Evolutionary conservation across 2,113 vertebrate genomes (phyloP).

Genomic region (Indicator maculatus): DNA sequence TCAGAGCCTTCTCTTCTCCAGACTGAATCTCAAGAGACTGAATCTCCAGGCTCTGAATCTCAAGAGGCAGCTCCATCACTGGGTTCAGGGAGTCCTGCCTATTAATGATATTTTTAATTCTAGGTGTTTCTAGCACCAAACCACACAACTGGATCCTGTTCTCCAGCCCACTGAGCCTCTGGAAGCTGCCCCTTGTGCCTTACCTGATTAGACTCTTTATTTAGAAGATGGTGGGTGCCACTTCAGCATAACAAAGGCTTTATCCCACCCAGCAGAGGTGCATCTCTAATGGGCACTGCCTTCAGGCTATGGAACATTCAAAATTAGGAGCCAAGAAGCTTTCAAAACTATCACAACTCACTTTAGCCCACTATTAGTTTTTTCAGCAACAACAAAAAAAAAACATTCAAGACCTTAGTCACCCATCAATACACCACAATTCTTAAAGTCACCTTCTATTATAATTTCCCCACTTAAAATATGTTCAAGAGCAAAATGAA

Average conservation of each 20-base stretch:
- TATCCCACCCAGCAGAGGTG: not conserved
- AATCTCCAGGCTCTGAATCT: not conserved
- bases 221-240: not conserved
- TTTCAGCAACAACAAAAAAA: not conserved
- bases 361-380: not conserved
- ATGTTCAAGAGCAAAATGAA: not conserved
- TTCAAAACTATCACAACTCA: not conserved
- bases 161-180: not conserved
- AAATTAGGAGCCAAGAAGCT: not conserved
- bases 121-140: not conserved
- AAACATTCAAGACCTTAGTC: not conserved
- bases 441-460: not conserved
- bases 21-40: accelerated
- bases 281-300: not conserved
- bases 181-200: not conserved
- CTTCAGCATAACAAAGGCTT: not conserved
- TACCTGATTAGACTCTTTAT: not conserved
- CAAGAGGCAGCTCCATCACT: accelerated
- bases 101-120: not conserved
- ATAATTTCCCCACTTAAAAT: not conserved
- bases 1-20: too few species aligned
- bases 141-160: not conserved
- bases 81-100: accelerated
- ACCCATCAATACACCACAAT: not conserved
- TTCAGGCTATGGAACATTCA: not conserved